Percentiles rank a stretch among this genome's conserved stretches.
Conservation (phyloP, 2,797 vertebrate species). For the Tokudaia tokunoshimensis region DNA sequence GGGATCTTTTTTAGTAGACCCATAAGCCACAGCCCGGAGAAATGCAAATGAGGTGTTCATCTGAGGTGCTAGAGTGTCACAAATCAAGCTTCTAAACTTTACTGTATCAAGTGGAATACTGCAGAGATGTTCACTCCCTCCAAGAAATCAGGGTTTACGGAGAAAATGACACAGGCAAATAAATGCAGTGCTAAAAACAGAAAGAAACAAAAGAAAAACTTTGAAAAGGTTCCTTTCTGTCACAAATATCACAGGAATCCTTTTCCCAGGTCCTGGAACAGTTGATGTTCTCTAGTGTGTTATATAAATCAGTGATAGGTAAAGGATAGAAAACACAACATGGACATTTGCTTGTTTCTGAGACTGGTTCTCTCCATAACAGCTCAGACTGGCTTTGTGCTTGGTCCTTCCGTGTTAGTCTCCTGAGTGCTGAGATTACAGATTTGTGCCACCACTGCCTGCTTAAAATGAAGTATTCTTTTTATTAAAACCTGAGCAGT, state of each 20-base stretch:
- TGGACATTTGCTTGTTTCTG: not conserved
- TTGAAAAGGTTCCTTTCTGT: not conserved
- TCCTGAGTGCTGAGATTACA: not conserved
- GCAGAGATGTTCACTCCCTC: not conserved
- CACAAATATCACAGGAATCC: not conserved
- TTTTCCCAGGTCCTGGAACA: not conserved
- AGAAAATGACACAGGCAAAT: conserved; percentile 2
- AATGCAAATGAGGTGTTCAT: not conserved
- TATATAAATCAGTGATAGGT: not conserved
- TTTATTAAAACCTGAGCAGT: not conserved
- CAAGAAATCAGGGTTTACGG: not conserved
- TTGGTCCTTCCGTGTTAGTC: not conserved
- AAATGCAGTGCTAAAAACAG: not conserved
- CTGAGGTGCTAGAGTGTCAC: not conserved
- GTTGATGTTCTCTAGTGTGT: not conserved
- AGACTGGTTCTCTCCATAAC: not conserved
- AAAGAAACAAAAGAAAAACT: not conserved
- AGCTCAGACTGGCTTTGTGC: not conserved
- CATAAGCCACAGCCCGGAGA: not conserved
- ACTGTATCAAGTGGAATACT: conserved; percentile 11
- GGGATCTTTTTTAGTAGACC: not conserved
- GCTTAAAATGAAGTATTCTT: not conserved
- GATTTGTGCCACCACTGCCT: not conserved
- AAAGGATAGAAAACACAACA: not conserved
- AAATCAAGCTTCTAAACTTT: conserved; percentile 32